These are phyloP conservation scores for Brachyrhaphis roseni DNA, from an alignment of 2,797 vertebrate genomes.

Conservation along the genomic window DNA sequence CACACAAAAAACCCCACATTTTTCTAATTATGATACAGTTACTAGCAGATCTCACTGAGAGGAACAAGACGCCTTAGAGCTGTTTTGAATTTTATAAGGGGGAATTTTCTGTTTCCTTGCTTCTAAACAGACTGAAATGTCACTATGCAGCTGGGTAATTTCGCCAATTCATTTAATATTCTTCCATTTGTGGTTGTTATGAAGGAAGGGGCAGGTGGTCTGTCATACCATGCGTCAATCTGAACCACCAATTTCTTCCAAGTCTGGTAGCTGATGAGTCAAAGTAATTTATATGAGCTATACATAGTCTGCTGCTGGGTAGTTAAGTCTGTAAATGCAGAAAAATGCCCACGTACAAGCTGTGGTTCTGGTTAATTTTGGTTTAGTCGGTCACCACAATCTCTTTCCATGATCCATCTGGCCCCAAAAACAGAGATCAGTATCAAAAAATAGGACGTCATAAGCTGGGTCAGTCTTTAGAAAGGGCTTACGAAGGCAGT, in stretches of 20 bases:
- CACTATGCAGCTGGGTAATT: not conserved
- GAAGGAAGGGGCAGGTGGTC: not conserved
- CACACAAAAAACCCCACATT: too few species aligned
- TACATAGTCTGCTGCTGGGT: not conserved
- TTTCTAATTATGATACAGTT: slow-evolving; percentile 2
- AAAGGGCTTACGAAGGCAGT: not conserved
- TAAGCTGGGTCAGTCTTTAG: not conserved
- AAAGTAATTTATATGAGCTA: not conserved
- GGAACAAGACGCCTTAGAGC: not conserved
- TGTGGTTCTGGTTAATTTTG: too few species aligned
- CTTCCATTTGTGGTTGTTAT: not conserved
- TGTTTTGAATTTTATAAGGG: not conserved
- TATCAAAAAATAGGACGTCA: not conserved
- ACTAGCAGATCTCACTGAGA: not conserved
- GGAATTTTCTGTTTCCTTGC: not conserved
- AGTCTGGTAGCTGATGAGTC: not conserved
- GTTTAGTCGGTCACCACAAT: not conserved
- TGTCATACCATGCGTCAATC: not conserved
- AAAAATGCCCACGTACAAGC: not conserved
- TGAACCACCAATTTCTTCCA: not conserved
- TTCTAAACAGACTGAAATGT: not conserved
- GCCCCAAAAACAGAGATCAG: not conserved
- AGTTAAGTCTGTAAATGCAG: not conserved
- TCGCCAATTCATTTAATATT: not conserved
- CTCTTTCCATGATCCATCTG: not conserved